Base-by-base conservation (phyloP, 2,797 vertebrate genomes). In the Chrosomus eos region DNA sequence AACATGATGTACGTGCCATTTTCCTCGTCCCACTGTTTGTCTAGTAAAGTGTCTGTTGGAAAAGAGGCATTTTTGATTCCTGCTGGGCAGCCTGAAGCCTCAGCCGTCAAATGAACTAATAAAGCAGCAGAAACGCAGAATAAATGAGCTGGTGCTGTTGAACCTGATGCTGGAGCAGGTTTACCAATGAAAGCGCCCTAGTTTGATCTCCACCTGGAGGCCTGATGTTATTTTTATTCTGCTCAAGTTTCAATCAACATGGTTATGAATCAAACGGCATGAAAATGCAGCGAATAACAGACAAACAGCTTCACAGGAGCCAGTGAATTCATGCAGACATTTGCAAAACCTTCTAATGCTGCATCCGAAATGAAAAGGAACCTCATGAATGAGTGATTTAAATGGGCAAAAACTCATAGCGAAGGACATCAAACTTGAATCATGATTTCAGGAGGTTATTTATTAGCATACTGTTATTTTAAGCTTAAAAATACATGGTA, bases 231-330 rank as follows among this genome's bases (percentile, higher is more conserved):
- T 28, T 80, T 53, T 80, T 53, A 45, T 82, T 31, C 68, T 21
- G 48, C 36, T 72, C 45, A 23, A 48, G n/a, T 43, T 40, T 40
- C 67, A 51, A 36, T 81, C 28, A 78, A 19, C 1, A 2, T 11
- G 55, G 36, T 64, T 64, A 19, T 78, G 75, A 78, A 78, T 78
- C 75, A 78, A 78, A 78, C 55, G 9, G 23, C 36, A 40, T 18
- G 36, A 58, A 40, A 58, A 62, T 76, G 53, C 74, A 60, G 53
- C 14, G 7, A 40, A 62, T 40, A 40, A 62, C 23, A 28, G 53
- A 18, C 36, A 0, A 60, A 60, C 55, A 58, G 21, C 21, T 55
- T n/a, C 23, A 58, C 55, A 58, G 55, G 26, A 62, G 26, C 26
- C 60, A 43, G 31, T 21, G 64, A 36, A 36, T 36, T 67, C 4